phyloP scores from a whole-genome alignment of 2,888 invertebrate genomes.

The Mechanitis messenoides region DNA sequence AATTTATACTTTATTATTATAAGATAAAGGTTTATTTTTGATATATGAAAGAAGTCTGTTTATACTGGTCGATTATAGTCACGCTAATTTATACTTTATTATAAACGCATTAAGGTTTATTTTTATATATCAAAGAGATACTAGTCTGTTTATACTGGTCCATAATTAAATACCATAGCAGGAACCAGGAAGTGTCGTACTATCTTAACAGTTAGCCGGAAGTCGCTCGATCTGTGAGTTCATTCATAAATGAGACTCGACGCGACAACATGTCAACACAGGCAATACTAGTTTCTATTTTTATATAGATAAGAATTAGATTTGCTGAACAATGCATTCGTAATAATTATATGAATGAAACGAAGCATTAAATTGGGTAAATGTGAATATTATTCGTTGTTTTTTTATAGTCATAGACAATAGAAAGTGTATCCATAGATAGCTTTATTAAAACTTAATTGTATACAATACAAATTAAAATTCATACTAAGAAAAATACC shows the following conservation, averaged over 20 bases:
- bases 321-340: slow-evolving; percentile 41
- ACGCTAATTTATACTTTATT: slow-evolving; percentile 49
- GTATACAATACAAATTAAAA: too few species aligned
- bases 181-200: slow-evolving; percentile 77
- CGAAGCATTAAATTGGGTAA: slow-evolving; percentile 68
- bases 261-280: slow-evolving; percentile 68
- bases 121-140: slow-evolving; percentile 33
- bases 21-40: too few species aligned
- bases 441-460: too few species aligned
- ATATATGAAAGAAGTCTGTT: too few species aligned
- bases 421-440: too few species aligned
- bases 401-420: too few species aligned
- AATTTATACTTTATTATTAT: too few species aligned
- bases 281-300: slow-evolving; percentile 53
- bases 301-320: slow-evolving; percentile 42
- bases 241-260: slow-evolving; percentile 72
- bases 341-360: slow-evolving; percentile 72
- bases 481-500: too few species aligned
- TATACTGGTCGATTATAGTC: slow-evolving; percentile 45
- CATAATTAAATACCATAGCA: slow-evolving; percentile 74
- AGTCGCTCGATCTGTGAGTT: slow-evolving; percentile 74
- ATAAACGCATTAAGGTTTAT: slow-evolving; percentile 35
- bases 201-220: slow-evolving; percentile 76
- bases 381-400: slow-evolving; percentile 54
- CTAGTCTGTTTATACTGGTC: slow-evolving; percentile 61